These are phyloP conservation scores for Drosophila putrida DNA, from an alignment of 2,888 invertebrate species.

Conservation along the genomic window DNA sequence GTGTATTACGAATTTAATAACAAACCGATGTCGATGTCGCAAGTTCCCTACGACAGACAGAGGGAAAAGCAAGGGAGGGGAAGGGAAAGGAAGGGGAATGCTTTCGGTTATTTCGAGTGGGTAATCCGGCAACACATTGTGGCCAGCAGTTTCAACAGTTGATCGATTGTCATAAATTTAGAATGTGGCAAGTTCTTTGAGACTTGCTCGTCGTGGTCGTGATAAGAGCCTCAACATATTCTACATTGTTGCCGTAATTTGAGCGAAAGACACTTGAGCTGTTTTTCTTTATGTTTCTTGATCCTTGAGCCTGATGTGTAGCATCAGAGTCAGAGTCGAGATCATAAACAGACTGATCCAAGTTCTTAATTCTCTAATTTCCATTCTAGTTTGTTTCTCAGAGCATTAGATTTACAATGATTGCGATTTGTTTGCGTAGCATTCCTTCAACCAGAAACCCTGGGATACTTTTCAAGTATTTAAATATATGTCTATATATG, in stretches of 20 bases:
- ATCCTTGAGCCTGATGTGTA: constrained; percentile 18
- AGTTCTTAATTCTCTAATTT: neutral
- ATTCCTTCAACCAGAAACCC: constrained; percentile 43
- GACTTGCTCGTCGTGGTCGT: constrained; percentile 31
- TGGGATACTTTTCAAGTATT: constrained; percentile 14
- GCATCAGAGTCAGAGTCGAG: neutral
- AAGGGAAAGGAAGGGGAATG: neutral
- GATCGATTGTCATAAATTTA: constrained; percentile 47
- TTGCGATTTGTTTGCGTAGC: constrained; percentile 41
- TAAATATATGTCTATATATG: neutral
- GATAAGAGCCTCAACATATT: constrained; percentile 55
- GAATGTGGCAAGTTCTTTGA: constrained; percentile 19
- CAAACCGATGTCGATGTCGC: constrained; percentile 54
- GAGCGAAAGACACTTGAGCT: constrained; percentile 22
- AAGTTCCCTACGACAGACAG: constrained; percentile 17
- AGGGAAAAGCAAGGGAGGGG: neutral
- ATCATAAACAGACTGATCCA: neutral
- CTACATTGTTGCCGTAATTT: constrained; percentile 24
- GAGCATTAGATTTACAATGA: constrained; percentile 2
- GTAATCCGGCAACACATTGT: constrained; percentile 35
- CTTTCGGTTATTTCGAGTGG: too few relatives aligned
- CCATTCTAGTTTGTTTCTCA: neutral
- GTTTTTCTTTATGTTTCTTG: constrained; percentile 8
- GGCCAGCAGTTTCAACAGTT: constrained; percentile 46
- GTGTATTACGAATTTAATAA: constrained; percentile 60